Base-by-base conservation (phyloP, 1,140 invertebrate species). In the Anagrus nilaparvatae region DNA sequence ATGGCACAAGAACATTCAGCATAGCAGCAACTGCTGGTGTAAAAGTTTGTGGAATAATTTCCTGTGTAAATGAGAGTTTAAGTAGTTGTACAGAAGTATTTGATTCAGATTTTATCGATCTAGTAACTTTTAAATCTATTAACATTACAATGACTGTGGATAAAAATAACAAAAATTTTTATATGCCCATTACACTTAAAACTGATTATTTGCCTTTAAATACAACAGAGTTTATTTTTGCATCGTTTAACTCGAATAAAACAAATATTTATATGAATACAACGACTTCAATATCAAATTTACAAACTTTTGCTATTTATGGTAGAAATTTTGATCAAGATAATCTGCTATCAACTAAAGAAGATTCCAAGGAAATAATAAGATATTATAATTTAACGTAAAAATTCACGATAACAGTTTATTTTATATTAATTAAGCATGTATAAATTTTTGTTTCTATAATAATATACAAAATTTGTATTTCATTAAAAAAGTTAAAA, bases 21-120 rank as follows among this genome's bases (percentile, higher is more conserved):
- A 53, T 54, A 3, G 17, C 53, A 2, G 56, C 53, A 3, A 58
- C 66, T 21, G 67, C 67, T 10, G 68, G 69, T 0, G 42, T 68
- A 0, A 68, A 75, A 49, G 52, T 59, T 19, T 77, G 75, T 39
- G 60, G 61, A 3, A 29, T 76, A 0, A 56, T 74, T 13, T 61
- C 67, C 5, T 75, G 74, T 46, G 50, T 49, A 3, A 61, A 68
- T 18, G 44, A 62, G 9, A 60, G 60, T 2, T 3, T 39, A 0
- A n/a, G 34, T 3, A n/a, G 29, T 7, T 47, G 45, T 20, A 31
- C 24, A 4, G 16, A 35, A 13, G 4, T 47, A 10, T 13, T 42
- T 9, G 21, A 37, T 29, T 4, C 5, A 7, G 24, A 18, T 2
- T 13, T 14, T 5, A 19, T 13, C 2, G 12, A 14, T 4, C 28